A percentile compares a stretch with the other conserved stretches of the same genome.
Evolutionary conservation across 2,113 vertebrate genomes (phyloP).

Genomic region (Alectura lathami): DNA sequence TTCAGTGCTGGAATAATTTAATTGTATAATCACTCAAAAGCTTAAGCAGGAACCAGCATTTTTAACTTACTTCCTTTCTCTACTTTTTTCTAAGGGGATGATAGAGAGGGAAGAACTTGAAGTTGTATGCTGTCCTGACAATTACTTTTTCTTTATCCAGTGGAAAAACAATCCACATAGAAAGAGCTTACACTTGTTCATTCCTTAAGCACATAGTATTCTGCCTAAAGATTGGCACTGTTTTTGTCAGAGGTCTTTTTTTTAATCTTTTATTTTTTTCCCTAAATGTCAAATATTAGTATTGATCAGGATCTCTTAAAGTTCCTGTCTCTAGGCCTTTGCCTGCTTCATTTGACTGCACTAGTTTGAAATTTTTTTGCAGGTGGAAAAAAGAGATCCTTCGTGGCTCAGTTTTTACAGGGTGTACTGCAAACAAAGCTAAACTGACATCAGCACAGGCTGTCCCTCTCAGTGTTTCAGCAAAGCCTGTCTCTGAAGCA

Average conservation of each 20-base stretch:
- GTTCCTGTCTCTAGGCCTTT: neutral
- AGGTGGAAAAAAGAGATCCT: neutral
- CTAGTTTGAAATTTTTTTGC: neutral
- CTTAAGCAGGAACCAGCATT: neutral
- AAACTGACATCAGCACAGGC: neutral
- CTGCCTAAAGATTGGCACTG: too few species aligned
- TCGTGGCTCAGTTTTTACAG: neutral
- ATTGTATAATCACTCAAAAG: neutral
- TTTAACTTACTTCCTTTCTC: neutral
- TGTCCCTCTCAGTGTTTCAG: neutral
- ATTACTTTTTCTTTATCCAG: neutral
- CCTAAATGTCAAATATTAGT: neutral
- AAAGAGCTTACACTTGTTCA: neutral
- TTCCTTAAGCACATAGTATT: neutral
- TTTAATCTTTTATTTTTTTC: neutral
- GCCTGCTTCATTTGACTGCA: neutral
- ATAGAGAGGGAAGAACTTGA: neutral
- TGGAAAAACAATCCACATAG: neutral
- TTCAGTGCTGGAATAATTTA: neutral
- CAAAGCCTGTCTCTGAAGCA: neutral
- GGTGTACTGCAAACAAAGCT: neutral
- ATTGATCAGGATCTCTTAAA: neutral
- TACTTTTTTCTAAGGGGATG: neutral
- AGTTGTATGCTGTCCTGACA: neutral
- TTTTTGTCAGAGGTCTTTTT: neutral